Percentiles rank a stretch among this genome's conserved stretches.
Conservation (phyloP, 1,140 invertebrate genomes). For the Ladona fulva region DNA sequence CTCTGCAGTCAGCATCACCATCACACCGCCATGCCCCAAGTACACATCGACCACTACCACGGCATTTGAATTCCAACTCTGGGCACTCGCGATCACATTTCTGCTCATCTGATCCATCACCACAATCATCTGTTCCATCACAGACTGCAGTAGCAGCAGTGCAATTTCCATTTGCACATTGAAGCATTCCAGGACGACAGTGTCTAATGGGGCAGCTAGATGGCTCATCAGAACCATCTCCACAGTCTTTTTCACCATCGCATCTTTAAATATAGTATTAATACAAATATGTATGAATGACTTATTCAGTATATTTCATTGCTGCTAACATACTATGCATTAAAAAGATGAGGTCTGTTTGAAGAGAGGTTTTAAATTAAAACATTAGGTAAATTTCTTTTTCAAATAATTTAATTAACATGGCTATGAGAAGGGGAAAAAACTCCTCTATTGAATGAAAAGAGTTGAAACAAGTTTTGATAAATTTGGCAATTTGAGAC, state of each 20-base stretch:
- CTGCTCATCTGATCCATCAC: slow-evolving; percentile 64
- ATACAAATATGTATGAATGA: slow-evolving; percentile 21
- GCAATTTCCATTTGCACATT: slow-evolving; percentile 88
- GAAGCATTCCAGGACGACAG: slow-evolving; percentile 82
- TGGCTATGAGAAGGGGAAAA: no score
- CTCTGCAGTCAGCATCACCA: slow-evolving; percentile 88
- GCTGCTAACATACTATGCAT: no score
- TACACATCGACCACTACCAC: slow-evolving; percentile 82
- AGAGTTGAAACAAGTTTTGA: no score
- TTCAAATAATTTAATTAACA: no score
- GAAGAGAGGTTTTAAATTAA: no score
- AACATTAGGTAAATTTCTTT: no score
- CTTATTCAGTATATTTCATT: no score
- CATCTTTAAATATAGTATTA: slow-evolving; percentile 39
- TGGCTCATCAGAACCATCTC: slow-evolving; percentile 88
- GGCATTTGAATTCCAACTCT: slow-evolving; percentile 89
- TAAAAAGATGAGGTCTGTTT: no score
- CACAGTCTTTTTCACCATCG: slow-evolving; percentile 79
- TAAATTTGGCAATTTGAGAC: no score
- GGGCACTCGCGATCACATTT: slow-evolving; percentile 77
- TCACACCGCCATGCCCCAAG: slow-evolving; percentile 93
- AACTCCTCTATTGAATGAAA: no score
- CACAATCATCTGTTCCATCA: slow-evolving; percentile 84
- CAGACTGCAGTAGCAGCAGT: slow-evolving; percentile 86
- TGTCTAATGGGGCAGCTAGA: slow-evolving; percentile 63